Percentiles rank a stretch among this genome's conserved stretches.
Evolutionary conservation across 2,888 invertebrate genomes (phyloP).

Genomic region (Epistrophe grossulariae): DNA sequence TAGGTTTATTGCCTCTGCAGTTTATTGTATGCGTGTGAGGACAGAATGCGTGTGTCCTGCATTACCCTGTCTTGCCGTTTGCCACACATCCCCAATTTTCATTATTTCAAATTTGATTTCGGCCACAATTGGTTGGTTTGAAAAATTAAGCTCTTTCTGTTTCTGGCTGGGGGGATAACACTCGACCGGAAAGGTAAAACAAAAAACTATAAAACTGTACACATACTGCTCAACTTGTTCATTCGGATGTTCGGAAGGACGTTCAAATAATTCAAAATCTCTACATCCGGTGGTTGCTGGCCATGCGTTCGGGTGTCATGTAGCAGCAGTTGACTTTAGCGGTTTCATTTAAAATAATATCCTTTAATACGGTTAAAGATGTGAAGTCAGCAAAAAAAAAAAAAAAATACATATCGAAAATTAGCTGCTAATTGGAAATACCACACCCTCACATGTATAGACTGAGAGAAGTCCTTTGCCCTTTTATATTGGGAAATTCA

Average conservation of each 20-base stretch:
- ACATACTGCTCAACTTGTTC: slow-evolving; percentile 27
- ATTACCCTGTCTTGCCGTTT: neutral
- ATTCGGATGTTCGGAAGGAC: slow-evolving; percentile 38
- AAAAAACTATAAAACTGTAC: slow-evolving; percentile 13
- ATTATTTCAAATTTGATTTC: slow-evolving; percentile 70
- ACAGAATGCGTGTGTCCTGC: slow-evolving; percentile 10
- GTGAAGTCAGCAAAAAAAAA: slow-evolving; percentile 7
- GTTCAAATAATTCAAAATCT: slow-evolving; percentile 70
- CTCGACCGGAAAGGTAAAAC: slow-evolving; percentile 33
- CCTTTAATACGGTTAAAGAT: slow-evolving; percentile 68
- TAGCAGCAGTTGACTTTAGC: slow-evolving; percentile 64
- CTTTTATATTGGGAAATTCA: slow-evolving; percentile 25
- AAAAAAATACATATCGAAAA: slow-evolving; percentile 52
- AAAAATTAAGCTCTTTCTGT: slow-evolving; percentile 56
- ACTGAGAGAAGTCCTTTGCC: slow-evolving; percentile 24
- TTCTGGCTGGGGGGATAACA: neutral
- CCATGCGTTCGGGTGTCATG: slow-evolving; percentile 52
- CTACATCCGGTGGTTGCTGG: slow-evolving; percentile 52
- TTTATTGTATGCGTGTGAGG: neutral
- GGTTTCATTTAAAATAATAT: slow-evolving; percentile 73
- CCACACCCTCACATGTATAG: slow-evolving; percentile 63
- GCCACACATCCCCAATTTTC: slow-evolving; percentile 67
- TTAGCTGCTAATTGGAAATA: slow-evolving; percentile 74
- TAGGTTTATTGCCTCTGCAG: neutral
- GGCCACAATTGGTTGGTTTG: slow-evolving; percentile 66